These are phyloP conservation scores for Timema podura DNA, from an alignment of 2,888 invertebrate genomes.

Conservation along the genomic window DNA sequence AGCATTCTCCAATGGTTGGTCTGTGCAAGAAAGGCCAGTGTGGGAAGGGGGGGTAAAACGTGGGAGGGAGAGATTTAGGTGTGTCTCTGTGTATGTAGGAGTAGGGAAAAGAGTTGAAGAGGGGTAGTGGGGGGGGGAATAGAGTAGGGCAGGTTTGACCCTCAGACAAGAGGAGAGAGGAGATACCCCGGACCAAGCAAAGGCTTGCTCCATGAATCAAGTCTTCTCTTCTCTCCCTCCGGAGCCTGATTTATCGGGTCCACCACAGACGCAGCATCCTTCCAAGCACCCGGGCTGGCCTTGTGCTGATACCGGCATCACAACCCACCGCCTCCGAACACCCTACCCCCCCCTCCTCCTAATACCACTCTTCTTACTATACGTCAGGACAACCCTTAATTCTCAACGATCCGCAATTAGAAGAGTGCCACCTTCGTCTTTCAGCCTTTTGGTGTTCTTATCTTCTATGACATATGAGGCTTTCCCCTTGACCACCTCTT, in stretches of 20 bases:
- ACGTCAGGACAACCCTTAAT: neutral
- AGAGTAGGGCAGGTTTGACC: no score
- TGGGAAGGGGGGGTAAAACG: neutral
- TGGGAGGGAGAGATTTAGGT: neutral
- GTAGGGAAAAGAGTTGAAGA: no score
- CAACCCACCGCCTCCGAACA: no score
- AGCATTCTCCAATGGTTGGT: no score
- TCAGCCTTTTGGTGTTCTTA: constrained; percentile 8
- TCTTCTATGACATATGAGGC: constrained; percentile 9
- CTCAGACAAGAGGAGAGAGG: no score
- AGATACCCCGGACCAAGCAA: no score
- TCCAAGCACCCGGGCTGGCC: neutral
- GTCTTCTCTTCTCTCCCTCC: neutral
- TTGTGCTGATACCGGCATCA: constrained; percentile 7
- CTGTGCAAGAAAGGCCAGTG: neutral
- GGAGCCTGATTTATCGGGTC: constrained; percentile 10
- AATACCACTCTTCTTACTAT: no score
- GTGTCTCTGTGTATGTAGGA: no score
- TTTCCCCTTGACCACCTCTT: no score
- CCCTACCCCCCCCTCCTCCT: no score
- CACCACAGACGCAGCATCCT: neutral
- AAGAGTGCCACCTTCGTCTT: constrained; percentile 15
- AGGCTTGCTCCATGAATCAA: constrained; percentile 6
- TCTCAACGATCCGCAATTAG: constrained; percentile 16
- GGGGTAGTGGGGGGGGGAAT: no score